These are phyloP conservation scores for Ophion ventricosus DNA, from an alignment of 2,888 invertebrate species.

Conservation along the genomic window DNA sequence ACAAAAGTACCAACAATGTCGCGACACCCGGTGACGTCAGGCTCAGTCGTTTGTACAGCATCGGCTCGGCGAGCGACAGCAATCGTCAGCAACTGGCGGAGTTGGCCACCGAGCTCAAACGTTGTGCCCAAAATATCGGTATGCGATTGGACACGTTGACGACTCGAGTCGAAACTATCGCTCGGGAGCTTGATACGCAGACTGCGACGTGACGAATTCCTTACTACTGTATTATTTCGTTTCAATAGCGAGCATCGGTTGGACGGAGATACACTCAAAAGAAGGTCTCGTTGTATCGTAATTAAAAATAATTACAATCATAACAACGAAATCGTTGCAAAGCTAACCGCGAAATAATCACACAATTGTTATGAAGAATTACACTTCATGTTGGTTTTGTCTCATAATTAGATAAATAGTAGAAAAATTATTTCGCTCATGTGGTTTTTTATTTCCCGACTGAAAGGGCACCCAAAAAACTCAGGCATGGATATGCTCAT, in stretches of 20 bases:
- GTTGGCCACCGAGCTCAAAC: slow-evolving; percentile 75
- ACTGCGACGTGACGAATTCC: slow-evolving; percentile 35
- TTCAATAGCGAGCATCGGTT: no score
- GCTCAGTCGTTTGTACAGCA: slow-evolving; percentile 75
- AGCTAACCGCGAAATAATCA: no score
- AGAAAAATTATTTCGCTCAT: no score
- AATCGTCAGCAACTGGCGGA: slow-evolving; percentile 76
- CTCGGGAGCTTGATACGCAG: slow-evolving; percentile 70
- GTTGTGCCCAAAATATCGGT: slow-evolving; percentile 75
- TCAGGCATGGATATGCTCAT: no score
- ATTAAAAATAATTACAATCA: not conserved
- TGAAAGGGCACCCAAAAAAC: no score
- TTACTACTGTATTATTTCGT: no score
- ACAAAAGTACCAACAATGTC: slow-evolving; percentile 56
- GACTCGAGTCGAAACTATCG: slow-evolving; percentile 74
- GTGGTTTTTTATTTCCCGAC: no score
- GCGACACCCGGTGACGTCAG: slow-evolving; percentile 65
- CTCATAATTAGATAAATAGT: no score
- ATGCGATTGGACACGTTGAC: slow-evolving; percentile 74
- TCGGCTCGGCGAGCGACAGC: slow-evolving; percentile 71
- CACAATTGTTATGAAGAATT: no score
- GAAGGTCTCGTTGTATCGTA: no score
- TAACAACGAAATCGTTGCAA: not conserved
- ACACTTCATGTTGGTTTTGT: no score
- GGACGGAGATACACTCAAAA: no score